These are phyloP conservation scores for Pelosia muscerda DNA, from an alignment of 2,888 invertebrate species.

Conservation along the genomic window DNA sequence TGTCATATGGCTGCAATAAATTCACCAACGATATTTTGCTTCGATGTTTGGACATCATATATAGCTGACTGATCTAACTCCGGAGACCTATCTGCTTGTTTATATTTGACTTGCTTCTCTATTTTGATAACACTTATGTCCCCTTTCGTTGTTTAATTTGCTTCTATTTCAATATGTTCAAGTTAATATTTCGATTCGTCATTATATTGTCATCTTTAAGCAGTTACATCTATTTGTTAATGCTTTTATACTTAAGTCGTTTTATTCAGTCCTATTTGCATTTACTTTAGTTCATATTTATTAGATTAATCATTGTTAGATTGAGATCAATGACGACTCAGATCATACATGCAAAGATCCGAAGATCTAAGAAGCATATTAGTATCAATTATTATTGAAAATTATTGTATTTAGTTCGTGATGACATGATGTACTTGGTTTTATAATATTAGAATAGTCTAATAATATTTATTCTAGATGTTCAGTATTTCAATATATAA, in stretches of 20 bases:
- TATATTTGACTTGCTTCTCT: slow-evolving; percentile 4
- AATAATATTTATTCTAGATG: not conserved
- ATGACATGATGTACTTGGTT: not conserved
- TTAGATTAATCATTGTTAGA: not conserved
- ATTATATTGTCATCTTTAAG: not conserved
- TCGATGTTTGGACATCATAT: slow-evolving; percentile 35
- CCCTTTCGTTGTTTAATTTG: not conserved
- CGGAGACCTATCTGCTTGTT: slow-evolving; percentile 9
- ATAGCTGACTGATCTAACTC: slow-evolving; percentile 16
- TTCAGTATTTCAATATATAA: not conserved
- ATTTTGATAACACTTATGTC: slow-evolving; percentile 2
- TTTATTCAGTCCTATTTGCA: not conserved
- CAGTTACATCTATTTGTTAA: not conserved
- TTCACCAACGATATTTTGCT: slow-evolving; percentile 46
- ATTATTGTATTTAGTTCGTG: not conserved
- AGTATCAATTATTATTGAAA: slow-evolving; percentile 1
- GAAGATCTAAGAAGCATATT: slow-evolving; percentile 1
- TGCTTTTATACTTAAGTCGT: not conserved
- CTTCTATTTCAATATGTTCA: not conserved
- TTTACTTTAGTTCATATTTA: not conserved
- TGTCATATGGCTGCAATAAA: slow-evolving; percentile 54
- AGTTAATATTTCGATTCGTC: not conserved
- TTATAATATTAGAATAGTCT: not conserved
- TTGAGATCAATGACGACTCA: not conserved
- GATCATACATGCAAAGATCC: not conserved